Evolutionary conservation across 2,113 vertebrate species (phyloP), one percentile per base, ranked within the genome.

Genomic region (Oriolus oriolus): DNA sequence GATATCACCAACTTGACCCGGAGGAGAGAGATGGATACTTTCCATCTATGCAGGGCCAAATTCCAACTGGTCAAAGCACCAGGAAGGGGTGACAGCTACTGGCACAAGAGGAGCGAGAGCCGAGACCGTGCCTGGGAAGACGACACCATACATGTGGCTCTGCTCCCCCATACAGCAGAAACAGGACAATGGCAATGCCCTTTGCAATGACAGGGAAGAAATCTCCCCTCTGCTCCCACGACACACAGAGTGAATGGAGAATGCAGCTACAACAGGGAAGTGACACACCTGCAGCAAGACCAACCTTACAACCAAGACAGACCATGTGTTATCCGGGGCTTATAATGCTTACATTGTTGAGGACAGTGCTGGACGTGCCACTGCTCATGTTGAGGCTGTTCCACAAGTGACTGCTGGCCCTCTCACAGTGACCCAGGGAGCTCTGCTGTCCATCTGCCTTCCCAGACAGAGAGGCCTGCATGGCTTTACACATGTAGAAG

Each of bases 391-490:
- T 98, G 95, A 99, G 98, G 97, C 99, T 99, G 96, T 98, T 98
- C 98, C 98, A 98, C 75, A 99, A 97, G 92, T 98, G 98, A 87
- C 98, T 94, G 70, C 99, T 99, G 97, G 99, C 98, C 94, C 99
- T 97, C 96, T 99, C 99, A 3, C 99, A 99, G 89, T 98, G 98
- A 73, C 98, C 95, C 93, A 99, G 98, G 63, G 98, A 98, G 91
- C 93, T 97, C 37, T 98, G 96, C 11, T 97, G 97, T 9, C 98
- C 98, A 13, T 99, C 99, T 4, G 97, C 98, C 96, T 99, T 99
- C 39, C 98, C 98, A 6, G 96, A 98, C 42, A 99, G 97, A 0
- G 98, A 99, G 90, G 98, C 96, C 66, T 99, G 99, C 91, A 99
- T 98, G 22, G 99, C 98, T 97, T 98, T 99, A 97, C 99, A 99